Evolutionary conservation across 2,888 invertebrate species (phyloP).

Genomic region (Ectemnius continuus): DNA sequence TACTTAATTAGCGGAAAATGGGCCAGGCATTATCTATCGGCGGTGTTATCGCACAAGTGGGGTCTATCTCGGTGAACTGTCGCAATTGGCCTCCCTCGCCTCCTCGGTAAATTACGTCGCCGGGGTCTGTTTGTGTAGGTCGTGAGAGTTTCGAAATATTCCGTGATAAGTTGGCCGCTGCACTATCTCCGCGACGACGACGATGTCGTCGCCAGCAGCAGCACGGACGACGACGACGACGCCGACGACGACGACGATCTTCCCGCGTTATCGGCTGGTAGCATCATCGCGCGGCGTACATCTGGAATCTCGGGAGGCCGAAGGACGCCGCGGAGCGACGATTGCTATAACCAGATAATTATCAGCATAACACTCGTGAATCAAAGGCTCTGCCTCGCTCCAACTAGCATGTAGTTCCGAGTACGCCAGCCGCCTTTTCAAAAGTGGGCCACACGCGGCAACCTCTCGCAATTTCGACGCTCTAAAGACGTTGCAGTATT

Average conservation of each 20-base stretch:
- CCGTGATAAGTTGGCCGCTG: constrained; percentile 36
- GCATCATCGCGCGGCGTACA: constrained; percentile 25
- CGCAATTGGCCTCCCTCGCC: not conserved
- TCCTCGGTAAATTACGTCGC: not conserved
- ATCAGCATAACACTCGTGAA: too few species aligned
- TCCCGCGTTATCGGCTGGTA: constrained; percentile 30
- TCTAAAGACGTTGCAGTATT: too few species aligned
- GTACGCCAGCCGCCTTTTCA: too few species aligned
- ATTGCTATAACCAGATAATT: constrained; percentile 34
- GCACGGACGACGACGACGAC: constrained; percentile 6
- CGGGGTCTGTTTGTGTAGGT: constrained; percentile 26
- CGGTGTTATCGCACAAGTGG: constrained; percentile 1
- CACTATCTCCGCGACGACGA: constrained; percentile 23
- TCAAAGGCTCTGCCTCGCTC: too few species aligned
- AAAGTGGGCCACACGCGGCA: too few species aligned
- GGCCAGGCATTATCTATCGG: not conserved
- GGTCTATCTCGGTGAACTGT: not conserved
- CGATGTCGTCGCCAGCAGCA: too few species aligned
- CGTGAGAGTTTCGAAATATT: constrained; percentile 47
- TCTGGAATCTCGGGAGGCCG: constrained; percentile 36
- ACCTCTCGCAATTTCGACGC: not conserved
- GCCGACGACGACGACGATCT: constrained; percentile 9
- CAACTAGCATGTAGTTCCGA: too few species aligned
- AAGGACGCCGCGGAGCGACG: constrained; percentile 16
- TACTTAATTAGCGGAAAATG: not conserved